Base-by-base conservation (phyloP, 2,888 invertebrate genomes). In the Choreutis nemorana region DNA sequence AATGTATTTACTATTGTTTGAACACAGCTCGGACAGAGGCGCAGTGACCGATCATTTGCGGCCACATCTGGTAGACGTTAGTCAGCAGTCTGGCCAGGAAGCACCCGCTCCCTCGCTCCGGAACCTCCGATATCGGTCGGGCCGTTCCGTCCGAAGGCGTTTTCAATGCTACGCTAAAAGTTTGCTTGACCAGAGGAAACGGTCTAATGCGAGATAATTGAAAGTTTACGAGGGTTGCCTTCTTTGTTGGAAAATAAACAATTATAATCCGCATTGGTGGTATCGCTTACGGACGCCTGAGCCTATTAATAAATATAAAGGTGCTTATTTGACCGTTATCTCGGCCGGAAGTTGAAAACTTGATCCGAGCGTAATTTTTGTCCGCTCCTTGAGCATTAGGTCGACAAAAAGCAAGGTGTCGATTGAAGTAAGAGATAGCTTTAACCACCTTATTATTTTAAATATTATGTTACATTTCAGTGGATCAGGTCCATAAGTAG, bases 1-100 rank as follows among this genome's bases (percentile, higher is more conserved):
- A 77, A 73, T 77, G 73, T 70, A 65, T 71, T 75, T 70, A 72
- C 71, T 68, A 75, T 75, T 75, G 73, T 77, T 73, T 62, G 68
- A 68, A 65, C 61, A 64, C 66, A 66, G 66, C 61, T 64, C 55
- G 54, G 49, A 58, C 56, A 57, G 56, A 51, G 50, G 50, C 47
- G 47, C 47, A 49, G 47, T 39, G 26, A 40, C 40, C n/a, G 9
- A 5, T 23, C 9, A 23, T 8, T 5, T 6, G 18, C 18, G 5
- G 28, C 33, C 40, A 48, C 50, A 45, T 47, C 43, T 47, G 40
- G 48, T 45, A 50, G 59, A 59, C 59, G 58, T 56, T 56, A 56
- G 48, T 65, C 62, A 57, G 62, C 66, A 49, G 41, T 61, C 51
- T 55, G 41, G 42, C 39, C 55, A 60, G 62, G 63, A 65, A 64